Conservation (phyloP, 2,888 invertebrate genomes). For the Stenodera caucasica region DNA sequence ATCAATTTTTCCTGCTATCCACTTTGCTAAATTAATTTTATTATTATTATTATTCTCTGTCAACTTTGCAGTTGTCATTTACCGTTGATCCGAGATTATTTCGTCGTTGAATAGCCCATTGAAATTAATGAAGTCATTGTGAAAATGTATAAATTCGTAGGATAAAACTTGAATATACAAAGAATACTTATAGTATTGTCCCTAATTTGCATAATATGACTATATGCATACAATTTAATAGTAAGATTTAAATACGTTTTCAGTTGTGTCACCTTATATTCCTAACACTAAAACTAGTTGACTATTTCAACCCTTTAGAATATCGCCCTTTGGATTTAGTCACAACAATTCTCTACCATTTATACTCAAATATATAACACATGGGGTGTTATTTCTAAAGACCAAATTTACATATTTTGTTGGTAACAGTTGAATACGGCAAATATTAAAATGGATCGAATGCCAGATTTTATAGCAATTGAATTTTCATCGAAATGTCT, state of each 20-base stretch:
- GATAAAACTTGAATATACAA: constrained; percentile 21
- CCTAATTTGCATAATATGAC: constrained; percentile 30
- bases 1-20: neutral
- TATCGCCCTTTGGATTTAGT: constrained; percentile 19
- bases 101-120: neutral
- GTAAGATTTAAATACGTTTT: constrained; percentile 35
- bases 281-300: constrained; percentile 7
- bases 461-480: too few relatives aligned
- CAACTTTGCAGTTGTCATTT: neutral
- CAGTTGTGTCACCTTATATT: constrained; percentile 23
- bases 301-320: constrained; percentile 19
- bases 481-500: too few relatives aligned
- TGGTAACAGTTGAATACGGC: neutral
- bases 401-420: neutral
- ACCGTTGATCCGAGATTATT: neutral
- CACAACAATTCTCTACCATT: constrained; percentile 5
- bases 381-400: neutral
- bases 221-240: constrained; percentile 33
- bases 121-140: constrained; percentile 17
- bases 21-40: constrained; percentile 4
- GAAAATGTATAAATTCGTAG: constrained; percentile 16
- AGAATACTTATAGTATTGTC: constrained; percentile 21
- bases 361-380: neutral
- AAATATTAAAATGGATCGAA: neutral
- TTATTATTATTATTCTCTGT: neutral